phyloP scores from a whole-genome alignment of 1,140 invertebrate genomes.

The Dendrolimus punctatus region DNA sequence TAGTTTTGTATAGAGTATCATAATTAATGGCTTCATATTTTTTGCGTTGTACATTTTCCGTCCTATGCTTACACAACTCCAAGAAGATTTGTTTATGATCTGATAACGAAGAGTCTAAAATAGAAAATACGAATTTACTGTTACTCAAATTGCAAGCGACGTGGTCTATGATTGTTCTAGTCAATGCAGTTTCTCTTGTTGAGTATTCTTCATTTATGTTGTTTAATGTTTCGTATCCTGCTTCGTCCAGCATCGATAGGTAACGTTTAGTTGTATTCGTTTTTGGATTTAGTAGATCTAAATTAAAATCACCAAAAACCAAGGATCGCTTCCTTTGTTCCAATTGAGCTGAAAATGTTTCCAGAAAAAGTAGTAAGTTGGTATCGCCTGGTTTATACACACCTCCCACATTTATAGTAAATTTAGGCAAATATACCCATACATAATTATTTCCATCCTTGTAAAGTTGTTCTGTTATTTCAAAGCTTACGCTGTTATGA shows the following conservation, averaged over 20 bases:
- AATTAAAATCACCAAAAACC: constrained; percentile 4
- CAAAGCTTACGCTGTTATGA: constrained; percentile 6
- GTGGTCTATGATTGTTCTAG: constrained; percentile 4
- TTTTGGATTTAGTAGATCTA: background rate
- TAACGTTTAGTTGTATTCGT: background rate
- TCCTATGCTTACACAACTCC: constrained; percentile 10
- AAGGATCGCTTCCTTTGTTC: background rate
- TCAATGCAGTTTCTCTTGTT: constrained; percentile 3
- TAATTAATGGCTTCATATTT: constrained; percentile 17
- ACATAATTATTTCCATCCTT: constrained; percentile 8
- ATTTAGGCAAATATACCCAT: constrained; percentile 10
- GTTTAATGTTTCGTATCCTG: constrained; percentile 2
- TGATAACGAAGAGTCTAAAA: constrained; percentile 21
- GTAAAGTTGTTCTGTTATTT: background rate
- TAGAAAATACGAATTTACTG: constrained; percentile 12
- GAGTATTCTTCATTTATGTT: background rate
- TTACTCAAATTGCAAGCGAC: background rate
- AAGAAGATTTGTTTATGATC: constrained; percentile 23
- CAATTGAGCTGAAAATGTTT: background rate
- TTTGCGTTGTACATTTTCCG: constrained; percentile 3
- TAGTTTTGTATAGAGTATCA: constrained; percentile 7
- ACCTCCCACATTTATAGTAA: constrained; percentile 6
- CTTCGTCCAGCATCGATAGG: background rate
- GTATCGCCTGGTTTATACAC: constrained; percentile 12
- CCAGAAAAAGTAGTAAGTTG: constrained; percentile 5